A percentile compares a stretch with the other conserved stretches of the same genome.
Evolutionary conservation across 1,140 invertebrate species (phyloP).

Genomic region (Zaprionus inermis): DNA sequence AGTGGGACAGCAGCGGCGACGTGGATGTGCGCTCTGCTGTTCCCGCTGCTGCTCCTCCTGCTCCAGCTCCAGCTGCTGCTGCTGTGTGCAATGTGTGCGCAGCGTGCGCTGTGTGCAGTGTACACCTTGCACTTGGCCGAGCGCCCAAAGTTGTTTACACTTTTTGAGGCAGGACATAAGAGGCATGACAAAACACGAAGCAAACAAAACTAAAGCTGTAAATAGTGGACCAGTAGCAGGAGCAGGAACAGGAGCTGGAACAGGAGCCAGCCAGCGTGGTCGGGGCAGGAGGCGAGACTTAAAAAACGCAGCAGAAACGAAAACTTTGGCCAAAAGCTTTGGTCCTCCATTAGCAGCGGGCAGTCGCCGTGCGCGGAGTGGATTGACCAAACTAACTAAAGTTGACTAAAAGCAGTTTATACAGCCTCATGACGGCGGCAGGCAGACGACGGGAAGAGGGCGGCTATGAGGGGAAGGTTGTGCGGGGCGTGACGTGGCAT

Average conservation of each 20-base stretch:
- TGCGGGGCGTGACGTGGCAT: neutral
- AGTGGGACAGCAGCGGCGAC: slow-evolving; percentile 46
- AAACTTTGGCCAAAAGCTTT: slow-evolving; percentile 46
- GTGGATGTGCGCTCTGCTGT: slow-evolving; percentile 38
- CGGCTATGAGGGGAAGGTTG: too few species aligned
- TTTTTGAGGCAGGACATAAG: slow-evolving; percentile 74
- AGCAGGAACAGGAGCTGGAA: slow-evolving; percentile 18
- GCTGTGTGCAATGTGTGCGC: slow-evolving; percentile 28
- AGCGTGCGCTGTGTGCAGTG: slow-evolving; percentile 44
- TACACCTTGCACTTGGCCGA: slow-evolving; percentile 76
- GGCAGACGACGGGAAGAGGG: neutral
- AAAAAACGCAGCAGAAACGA: slow-evolving; percentile 41
- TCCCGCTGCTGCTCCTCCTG: slow-evolving; percentile 8
- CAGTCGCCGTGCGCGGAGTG: slow-evolving; percentile 19
- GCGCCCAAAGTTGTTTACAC: slow-evolving; percentile 82
- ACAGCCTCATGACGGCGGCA: slow-evolving; percentile 11
- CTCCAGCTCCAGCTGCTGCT: neutral
- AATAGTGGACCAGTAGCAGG: slow-evolving; percentile 70
- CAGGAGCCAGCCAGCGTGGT: slow-evolving; percentile 15
- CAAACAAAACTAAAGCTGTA: slow-evolving; percentile 81
- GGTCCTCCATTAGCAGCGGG: slow-evolving; percentile 59
- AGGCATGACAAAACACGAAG: slow-evolving; percentile 77
- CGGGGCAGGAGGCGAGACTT: neutral
- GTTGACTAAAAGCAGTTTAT: slow-evolving; percentile 82
- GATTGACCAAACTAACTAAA: slow-evolving; percentile 77